Base-by-base conservation (phyloP, 2,888 invertebrate genomes). In the Atethmia centrago region DNA sequence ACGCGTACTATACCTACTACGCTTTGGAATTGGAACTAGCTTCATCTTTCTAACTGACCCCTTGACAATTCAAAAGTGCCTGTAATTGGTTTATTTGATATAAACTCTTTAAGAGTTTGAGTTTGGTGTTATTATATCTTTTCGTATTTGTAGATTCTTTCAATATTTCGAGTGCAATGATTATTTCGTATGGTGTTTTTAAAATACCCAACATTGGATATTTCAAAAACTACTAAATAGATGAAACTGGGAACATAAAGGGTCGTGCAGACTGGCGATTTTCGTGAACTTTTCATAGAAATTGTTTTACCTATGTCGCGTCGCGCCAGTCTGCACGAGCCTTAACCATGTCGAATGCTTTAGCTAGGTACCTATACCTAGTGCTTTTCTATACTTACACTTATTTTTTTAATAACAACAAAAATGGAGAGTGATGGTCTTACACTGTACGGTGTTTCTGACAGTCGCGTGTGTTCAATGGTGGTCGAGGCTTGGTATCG, bases 371-470 rank as follows among this genome's bases (percentile, higher is more conserved):
- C n/a, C n/a, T n/a, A n/a, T n/a, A n/a, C n/a, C n/a, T n/a, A n/a
- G n/a, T n/a, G n/a, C n/a, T n/a, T n/a, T n/a, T n/a, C n/a, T n/a
- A n/a, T n/a, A n/a, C n/a, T n/a, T n/a, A 51, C 9, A 51, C 8
- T 62, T 36, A 25, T 53, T 72, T 67, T 31, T 56, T 25, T 3
- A 51, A 31, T 21, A 49, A 49, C 42, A 31, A 49, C 14, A 31
- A 72, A 77, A 80, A 77, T 77, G 51, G 63, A 77, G 59, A 81
- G 81, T 70, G 69, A 63, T 80, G 62, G 69, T 64, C 63, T 56
- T 59, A 72, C 25, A 72, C 40, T 42, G 55, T 62, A 72, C 72
- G 63, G 77, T 67, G 72, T 62, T 59, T 72, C 66, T 63, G 62
- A 45, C 45, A 63, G 58, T 76, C 31, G 69, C 69, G 61, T 81